Evolutionary conservation across 1,140 invertebrate species (phyloP).

Genomic region (Philopotamus ludificatus): DNA sequence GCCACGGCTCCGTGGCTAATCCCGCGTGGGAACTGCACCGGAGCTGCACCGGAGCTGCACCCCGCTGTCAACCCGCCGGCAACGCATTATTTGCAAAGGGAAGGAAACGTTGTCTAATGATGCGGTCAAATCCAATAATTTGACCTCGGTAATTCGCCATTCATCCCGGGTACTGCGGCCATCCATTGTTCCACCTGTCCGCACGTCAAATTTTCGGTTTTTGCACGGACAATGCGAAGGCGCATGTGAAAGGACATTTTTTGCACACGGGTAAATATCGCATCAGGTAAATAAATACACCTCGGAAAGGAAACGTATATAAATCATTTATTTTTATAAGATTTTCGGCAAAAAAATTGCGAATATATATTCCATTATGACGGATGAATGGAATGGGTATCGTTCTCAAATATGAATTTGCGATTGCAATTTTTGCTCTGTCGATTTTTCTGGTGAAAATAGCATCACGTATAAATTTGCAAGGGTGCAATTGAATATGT

Average conservation of each 20-base stretch:
- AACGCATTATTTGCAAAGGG: conserved; percentile 10
- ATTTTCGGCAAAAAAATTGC: neutral
- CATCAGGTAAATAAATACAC: no score
- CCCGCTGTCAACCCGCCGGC: conserved; percentile 7
- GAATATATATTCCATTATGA: neutral
- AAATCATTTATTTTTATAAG: no score
- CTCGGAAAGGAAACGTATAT: no score
- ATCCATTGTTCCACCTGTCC: conserved; percentile 34
- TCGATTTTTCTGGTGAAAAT: no score
- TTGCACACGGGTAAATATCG: conserved; percentile 2
- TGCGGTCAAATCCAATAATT: conserved; percentile 39
- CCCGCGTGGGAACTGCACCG: conserved; percentile 29
- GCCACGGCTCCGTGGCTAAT: conserved; percentile 26
- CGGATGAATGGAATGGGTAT: neutral
- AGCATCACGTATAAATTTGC: no score
- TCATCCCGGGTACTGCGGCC: neutral
- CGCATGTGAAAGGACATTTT: neutral
- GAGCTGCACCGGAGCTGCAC: conserved; percentile 8
- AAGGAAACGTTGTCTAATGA: conserved; percentile 34
- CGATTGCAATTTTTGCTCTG: no score
- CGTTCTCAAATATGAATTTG: no score
- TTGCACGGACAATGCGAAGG: neutral
- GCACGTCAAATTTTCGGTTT: neutral
- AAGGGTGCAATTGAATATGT: neutral
- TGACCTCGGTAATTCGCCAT: conserved; percentile 15